These are phyloP conservation scores for Anser brachyrhynchus DNA, from an alignment of 2,113 vertebrate genomes.

Conservation along the genomic window DNA sequence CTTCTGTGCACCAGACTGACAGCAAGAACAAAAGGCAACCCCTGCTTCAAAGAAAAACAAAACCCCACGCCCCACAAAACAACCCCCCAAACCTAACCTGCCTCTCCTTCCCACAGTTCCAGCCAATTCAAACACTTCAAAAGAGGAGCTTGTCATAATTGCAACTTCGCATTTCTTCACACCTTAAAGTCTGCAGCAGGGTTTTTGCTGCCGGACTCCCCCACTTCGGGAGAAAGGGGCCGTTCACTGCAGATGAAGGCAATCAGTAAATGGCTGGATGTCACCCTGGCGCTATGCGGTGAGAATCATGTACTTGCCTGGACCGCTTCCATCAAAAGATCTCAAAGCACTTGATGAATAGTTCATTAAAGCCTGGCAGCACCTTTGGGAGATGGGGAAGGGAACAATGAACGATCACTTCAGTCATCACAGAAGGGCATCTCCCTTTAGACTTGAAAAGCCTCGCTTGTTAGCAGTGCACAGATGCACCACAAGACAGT, in stretches of 20 bases:
- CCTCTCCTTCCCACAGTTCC: background rate
- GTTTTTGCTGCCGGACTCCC: background rate
- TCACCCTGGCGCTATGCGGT: background rate
- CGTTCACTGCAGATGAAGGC: background rate
- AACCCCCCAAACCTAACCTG: background rate
- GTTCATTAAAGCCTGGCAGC: slow-evolving; percentile 35
- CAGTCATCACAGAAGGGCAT: slow-evolving; percentile 61
- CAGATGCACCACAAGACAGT: slow-evolving; percentile 24
- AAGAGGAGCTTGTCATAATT: background rate
- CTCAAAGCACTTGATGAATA: slow-evolving; percentile 53
- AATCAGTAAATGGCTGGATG: background rate
- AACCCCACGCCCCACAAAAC: background rate
- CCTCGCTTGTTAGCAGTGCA: slow-evolving; percentile 45
- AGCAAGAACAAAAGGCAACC: background rate
- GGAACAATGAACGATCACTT: slow-evolving; percentile 54
- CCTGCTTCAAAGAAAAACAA: background rate
- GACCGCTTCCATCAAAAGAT: slow-evolving; percentile 36
- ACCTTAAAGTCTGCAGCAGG: background rate
- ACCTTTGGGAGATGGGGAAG: slow-evolving; percentile 42
- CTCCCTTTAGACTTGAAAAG: slow-evolving; percentile 35
- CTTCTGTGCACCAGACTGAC: background rate
- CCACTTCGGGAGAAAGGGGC: background rate
- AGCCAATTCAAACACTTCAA: background rate
- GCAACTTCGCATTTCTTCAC: background rate
- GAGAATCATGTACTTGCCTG: background rate